Percentiles rank a stretch among this genome's conserved stretches.
phyloP scores from a whole-genome alignment of 1,140 invertebrate genomes.

The Phortica variegata region DNA sequence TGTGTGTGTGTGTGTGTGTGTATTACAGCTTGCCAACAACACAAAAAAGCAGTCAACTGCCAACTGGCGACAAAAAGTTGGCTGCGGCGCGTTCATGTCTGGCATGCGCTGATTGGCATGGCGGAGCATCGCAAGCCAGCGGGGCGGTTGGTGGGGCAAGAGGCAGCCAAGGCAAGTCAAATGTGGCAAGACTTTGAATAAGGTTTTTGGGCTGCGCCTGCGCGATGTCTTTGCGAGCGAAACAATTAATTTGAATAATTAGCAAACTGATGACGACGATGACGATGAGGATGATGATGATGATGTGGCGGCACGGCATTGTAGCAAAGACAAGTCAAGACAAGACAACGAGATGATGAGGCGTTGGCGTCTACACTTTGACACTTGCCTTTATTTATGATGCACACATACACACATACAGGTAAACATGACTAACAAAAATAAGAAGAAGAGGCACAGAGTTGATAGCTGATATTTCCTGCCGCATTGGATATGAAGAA shows the following conservation, averaged over 20 bases:
- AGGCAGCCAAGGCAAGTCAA: too few relatives aligned
- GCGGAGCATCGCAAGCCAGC: too few relatives aligned
- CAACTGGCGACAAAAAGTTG: too few relatives aligned
- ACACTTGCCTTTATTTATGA: too few relatives aligned
- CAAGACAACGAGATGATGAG: constrained; percentile 40
- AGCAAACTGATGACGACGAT: constrained; percentile 36
- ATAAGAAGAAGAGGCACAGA: not conserved
- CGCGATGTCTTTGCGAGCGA: constrained; percentile 39
- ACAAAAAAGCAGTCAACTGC: not conserved
- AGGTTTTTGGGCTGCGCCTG: constrained; percentile 50
- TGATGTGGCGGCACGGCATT: constrained; percentile 19
- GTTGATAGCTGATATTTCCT: constrained; percentile 2
- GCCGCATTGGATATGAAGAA: constrained; percentile 29
- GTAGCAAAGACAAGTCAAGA: constrained; percentile 38
- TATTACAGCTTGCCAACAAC: not conserved
- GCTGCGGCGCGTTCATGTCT: too few relatives aligned
- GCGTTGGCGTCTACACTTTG: constrained; percentile 24
- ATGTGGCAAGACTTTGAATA: too few relatives aligned
- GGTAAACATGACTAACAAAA: not conserved
- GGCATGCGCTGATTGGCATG: constrained; percentile 40
- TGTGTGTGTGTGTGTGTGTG: not conserved
- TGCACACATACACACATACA: too few relatives aligned
- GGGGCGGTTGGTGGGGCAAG: too few relatives aligned
- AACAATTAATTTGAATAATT: constrained; percentile 55
- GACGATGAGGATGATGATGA: constrained; percentile 25